Evolutionary conservation across 2,888 invertebrate genomes (phyloP), one percentile per base, ranked within the genome.

Genomic region (Lasioglossum marginatum): DNA sequence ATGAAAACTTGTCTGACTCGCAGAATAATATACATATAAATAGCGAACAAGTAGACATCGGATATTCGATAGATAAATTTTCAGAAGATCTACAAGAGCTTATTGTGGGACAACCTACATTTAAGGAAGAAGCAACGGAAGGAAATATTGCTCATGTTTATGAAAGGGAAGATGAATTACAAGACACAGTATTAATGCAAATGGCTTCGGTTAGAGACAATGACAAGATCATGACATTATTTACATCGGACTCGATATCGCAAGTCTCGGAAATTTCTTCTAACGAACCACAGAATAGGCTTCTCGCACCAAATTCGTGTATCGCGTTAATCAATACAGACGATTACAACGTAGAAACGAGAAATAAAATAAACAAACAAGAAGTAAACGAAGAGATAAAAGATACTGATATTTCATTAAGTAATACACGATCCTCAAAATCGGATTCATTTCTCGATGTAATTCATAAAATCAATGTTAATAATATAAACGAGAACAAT

Each of bases 321-420:
- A 75, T 77, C 72, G 60, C 31, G 31, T 40, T 48, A 40, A 63
- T 74, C 1, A 60, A 73, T 48, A 10, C 63, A 27, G 70, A 52
- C 19, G 60, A 63, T 34, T 31, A 45, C 34, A 71, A 72, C 76
- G 68, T 82, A 81, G 77, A 85, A 72, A 77, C 77, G 23, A 81
- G 70, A 45, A 88, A 90, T 77, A 83, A 81, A 79, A 72, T 88
- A 70, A 88, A 88, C 27, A 66, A 43, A 31, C 77, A 86, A 40
- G 83, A 87, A 19, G 19, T 34, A 31, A 68, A 78, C 12, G 71
- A 31, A 60, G 60, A 85, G 52, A 57, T 63, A n/a, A 52, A 75
- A 76, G 74, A 52, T 63, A 16, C 71, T 14, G 43, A 79, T 74
- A 37, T 16, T 34, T 75, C 40, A 27, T 37, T 77, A 16, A 73